Evolutionary conservation across 2,888 invertebrate species (phyloP), one percentile per base, ranked within the genome.

Genomic region (Nezara viridula): DNA sequence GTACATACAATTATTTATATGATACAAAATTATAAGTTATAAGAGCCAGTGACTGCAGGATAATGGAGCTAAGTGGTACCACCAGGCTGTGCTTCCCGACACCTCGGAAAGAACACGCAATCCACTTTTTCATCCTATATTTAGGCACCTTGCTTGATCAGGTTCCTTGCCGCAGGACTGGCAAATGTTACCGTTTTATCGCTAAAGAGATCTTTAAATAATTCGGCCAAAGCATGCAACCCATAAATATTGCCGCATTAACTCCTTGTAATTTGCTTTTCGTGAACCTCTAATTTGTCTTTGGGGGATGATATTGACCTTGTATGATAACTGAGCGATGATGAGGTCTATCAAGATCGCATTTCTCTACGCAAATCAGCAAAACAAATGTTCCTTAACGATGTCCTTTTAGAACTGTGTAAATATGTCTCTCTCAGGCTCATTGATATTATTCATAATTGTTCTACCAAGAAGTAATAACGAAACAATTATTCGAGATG

Each of bases 141-240:
- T 73, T 73, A 73, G 66, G 21, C 66, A 73, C 66, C 66, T 37
- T 19, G 66, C 66, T 73, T 37, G 66, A 73, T 73, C 32, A 37
- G 32, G 7, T 21, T 19, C 10, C 66, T 37, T 6, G 9, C 66
- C 66, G 6, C 7, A 37, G 66, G 66, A 2, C 32, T 19, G 37
- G 66, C 66, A 73, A 73, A 73, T 24, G 66, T 19, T 73, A 32
- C 19, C 37, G 66, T 37, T 73, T 73, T 73, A 73, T 73, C 66
- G 66, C 66, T 73, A 73, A 73, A 73, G 32, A 19, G 32, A 73
- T 73, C 66, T 73, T 73, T 73, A 73, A 73, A 73, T 73, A 73
- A 73, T 73, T 73, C 66, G 37, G 6, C 19, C 66, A 19, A 37
- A 37, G 19, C 66, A 73, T 73, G 66, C 66, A 73, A 73, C 19